These are phyloP conservation scores for Drosophila sp. DNA, from an alignment of 1,140 invertebrate genomes.

Conservation along the genomic window DNA sequence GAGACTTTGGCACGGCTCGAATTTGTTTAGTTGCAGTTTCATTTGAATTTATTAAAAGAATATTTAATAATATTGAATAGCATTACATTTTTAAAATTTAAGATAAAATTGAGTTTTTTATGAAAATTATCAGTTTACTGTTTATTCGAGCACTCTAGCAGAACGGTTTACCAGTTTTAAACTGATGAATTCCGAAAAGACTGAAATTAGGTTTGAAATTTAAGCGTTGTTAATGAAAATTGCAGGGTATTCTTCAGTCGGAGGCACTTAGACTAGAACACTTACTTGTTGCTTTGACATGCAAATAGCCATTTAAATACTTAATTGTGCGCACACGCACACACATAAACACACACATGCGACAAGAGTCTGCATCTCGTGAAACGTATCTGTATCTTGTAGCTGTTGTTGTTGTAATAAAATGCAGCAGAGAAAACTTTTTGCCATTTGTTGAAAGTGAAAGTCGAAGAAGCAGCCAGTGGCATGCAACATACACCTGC, in stretches of 20 bases:
- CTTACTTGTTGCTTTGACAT: constrained; percentile 29
- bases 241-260: too few species aligned
- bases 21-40: constrained; percentile 2
- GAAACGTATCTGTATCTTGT: constrained; percentile 43
- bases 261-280: not conserved
- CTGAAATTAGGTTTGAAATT: too few species aligned
- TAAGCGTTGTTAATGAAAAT: too few species aligned
- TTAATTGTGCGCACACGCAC: constrained; percentile 27
- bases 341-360: not conserved
- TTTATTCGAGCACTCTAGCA: not conserved
- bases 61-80: too few species aligned
- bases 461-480: constrained; percentile 36
- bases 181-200: too few species aligned
- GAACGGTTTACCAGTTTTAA: too few species aligned
- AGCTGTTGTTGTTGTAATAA: constrained; percentile 45
- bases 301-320: constrained; percentile 18
- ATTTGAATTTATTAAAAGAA: too few species aligned
- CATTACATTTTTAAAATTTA: too few species aligned
- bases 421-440: constrained; percentile 53
- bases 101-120: too few species aligned
- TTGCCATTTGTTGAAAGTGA: constrained; percentile 53
- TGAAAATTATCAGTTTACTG: too few species aligned
- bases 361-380: constrained; percentile 34
- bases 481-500: constrained; percentile 44
- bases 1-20: constrained; percentile 21